Evolutionary conservation across 2,113 vertebrate species (phyloP).

Genomic region (Pholis gunnellus): DNA sequence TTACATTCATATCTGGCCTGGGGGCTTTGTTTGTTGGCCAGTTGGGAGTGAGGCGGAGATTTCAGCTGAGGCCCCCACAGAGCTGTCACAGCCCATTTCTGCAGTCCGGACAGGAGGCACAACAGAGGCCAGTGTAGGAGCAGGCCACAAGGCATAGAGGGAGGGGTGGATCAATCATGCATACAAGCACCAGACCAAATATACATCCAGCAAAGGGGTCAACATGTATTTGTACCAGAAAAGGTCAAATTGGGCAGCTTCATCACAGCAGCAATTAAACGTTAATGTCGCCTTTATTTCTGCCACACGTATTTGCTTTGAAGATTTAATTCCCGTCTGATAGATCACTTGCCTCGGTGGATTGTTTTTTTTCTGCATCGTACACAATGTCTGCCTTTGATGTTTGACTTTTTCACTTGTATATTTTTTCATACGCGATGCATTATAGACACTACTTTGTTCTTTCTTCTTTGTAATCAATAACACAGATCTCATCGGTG

Average conservation of each 20-base stretch:
- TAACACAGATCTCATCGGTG: constrained; percentile 19
- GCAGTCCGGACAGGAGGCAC: constrained; percentile 3
- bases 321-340: constrained; percentile 49
- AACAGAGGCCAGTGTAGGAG: constrained; percentile 10
- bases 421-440: constrained; percentile 36
- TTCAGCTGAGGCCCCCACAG: constrained; percentile 17
- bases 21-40: constrained; percentile 29
- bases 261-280: constrained; percentile 61
- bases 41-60: constrained; percentile 31
- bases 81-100: constrained; percentile 49
- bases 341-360: constrained; percentile 27
- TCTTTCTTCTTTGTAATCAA: constrained; percentile 49
- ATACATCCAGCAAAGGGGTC: not conserved
- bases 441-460: constrained; percentile 54
- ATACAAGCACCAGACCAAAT: not conserved
- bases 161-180: not conserved
- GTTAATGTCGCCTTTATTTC: constrained; percentile 50
- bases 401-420: constrained; percentile 46
- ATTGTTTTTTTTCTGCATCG: constrained; percentile 52
- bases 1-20: constrained; percentile 45
- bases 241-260: constrained; percentile 32
- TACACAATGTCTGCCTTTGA: constrained; percentile 54
- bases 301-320: constrained; percentile 46
- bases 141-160: not conserved
- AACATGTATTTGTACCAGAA: constrained; percentile 28